These are phyloP conservation scores for Pygocentrus nattereri DNA, from an alignment of 2,797 vertebrate species.

Conservation along the genomic window DNA sequence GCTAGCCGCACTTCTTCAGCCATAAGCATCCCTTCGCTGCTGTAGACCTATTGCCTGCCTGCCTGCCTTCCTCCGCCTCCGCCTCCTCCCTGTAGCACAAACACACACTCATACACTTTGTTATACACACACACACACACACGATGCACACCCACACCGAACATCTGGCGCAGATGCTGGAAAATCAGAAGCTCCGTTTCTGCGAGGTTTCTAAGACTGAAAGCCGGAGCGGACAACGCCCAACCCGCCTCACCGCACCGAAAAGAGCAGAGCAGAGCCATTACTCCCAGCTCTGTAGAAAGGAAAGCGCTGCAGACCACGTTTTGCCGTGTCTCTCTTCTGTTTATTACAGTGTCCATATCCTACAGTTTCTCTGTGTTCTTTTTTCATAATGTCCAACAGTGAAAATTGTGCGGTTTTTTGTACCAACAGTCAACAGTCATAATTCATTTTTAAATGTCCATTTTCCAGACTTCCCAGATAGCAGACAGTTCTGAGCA, in stretches of 20 bases:
- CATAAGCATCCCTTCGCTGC: slow-evolving; percentile 75
- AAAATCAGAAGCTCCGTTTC: slow-evolving; percentile 57
- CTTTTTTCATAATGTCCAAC: too few relatives aligned
- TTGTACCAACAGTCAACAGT: too few relatives aligned
- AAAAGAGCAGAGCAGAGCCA: not conserved
- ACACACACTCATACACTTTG: slow-evolving; percentile 21
- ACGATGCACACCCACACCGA: slow-evolving; percentile 32
- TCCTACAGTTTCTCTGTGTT: too few relatives aligned
- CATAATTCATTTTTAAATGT: too few relatives aligned
- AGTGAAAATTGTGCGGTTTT: too few relatives aligned
- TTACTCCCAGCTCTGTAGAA: not conserved
- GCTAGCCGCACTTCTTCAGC: slow-evolving; percentile 69
- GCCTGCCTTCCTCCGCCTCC: slow-evolving; percentile 29
- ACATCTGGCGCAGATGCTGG: slow-evolving; percentile 81
- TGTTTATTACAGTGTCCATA: too few relatives aligned
- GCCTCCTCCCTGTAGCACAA: slow-evolving; percentile 65
- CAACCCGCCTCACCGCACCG: not conserved
- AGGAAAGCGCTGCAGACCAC: not conserved
- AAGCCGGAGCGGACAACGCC: slow-evolving; percentile 29
- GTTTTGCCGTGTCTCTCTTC: too few relatives aligned
- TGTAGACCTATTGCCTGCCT: slow-evolving; percentile 71
- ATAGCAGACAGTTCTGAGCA: too few relatives aligned
- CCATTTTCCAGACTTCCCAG: too few relatives aligned
- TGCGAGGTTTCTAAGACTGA: not conserved
- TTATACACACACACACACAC: not conserved